Conservation (phyloP, 2,888 invertebrate species). For the Drosophila kuntzei region DNA sequence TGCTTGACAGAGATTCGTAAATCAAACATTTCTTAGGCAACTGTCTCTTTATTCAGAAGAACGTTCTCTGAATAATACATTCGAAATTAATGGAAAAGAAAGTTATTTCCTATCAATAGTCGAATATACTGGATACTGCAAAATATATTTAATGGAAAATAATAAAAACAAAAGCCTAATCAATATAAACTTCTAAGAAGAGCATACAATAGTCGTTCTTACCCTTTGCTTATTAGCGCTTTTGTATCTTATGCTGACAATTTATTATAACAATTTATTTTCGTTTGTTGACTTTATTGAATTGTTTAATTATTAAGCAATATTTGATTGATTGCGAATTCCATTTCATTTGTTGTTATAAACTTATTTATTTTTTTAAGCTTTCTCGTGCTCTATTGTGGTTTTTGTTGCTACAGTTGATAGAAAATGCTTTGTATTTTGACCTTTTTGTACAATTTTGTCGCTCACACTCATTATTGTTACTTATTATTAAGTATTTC, state of each 20-base stretch:
- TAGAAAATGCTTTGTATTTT: slow-evolving; percentile 51
- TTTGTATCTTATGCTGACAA: slow-evolving; percentile 57
- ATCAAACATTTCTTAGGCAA: background rate
- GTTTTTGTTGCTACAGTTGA: slow-evolving; percentile 51
- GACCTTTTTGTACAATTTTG: slow-evolving; percentile 59
- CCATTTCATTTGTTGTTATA: slow-evolving; percentile 70
- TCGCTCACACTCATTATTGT: slow-evolving; percentile 73
- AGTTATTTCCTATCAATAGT: background rate
- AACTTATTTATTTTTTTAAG: slow-evolving; percentile 60
- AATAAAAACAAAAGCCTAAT: too few relatives aligned
- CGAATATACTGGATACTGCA: too few relatives aligned
- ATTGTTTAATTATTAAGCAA: slow-evolving; percentile 79
- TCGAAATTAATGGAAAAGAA: background rate
- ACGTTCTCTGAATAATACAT: background rate
- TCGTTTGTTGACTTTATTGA: slow-evolving; percentile 76
- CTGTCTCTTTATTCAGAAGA: background rate
- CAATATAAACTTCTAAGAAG: background rate
- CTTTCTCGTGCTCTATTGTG: slow-evolving; percentile 54
- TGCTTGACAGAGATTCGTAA: background rate
- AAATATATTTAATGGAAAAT: too few relatives aligned
- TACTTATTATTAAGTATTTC: slow-evolving; percentile 61
- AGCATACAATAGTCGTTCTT: slow-evolving; percentile 28
- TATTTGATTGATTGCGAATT: slow-evolving; percentile 78
- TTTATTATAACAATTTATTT: slow-evolving; percentile 68
- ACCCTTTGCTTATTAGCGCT: slow-evolving; percentile 27